Conservation (phyloP, 2,888 invertebrate genomes). For the Drosophila yooni region DNA sequence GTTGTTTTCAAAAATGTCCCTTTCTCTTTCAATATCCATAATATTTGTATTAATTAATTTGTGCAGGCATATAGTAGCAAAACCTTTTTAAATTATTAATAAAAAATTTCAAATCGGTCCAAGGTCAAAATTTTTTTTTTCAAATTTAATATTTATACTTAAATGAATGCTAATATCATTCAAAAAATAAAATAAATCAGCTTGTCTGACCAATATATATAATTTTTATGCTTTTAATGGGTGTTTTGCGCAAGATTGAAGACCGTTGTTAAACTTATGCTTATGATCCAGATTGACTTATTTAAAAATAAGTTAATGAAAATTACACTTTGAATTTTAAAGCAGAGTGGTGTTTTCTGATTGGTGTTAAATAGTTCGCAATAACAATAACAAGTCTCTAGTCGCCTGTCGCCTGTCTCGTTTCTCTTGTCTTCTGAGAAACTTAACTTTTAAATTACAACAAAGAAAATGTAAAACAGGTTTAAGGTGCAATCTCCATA, state of each 20-base stretch:
- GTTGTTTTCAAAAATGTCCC: neutral
- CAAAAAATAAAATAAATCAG: too few relatives aligned
- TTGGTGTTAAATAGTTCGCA: neutral
- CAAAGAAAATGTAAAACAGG: conserved; percentile 11
- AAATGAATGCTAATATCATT: too few relatives aligned
- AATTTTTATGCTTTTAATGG: too few relatives aligned
- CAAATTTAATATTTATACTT: too few relatives aligned
- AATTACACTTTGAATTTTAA: neutral
- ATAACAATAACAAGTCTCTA: conserved; percentile 36
- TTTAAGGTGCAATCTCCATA: conserved; percentile 59
- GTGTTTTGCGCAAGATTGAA: too few relatives aligned
- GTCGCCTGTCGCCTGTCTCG: conserved; percentile 11
- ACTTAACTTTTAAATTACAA: conserved; percentile 20
- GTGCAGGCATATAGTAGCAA: neutral
- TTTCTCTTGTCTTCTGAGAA: conserved; percentile 39
- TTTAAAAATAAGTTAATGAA: neutral
- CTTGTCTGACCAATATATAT: too few relatives aligned
- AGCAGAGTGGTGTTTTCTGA: neutral
- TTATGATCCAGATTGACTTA: neutral
- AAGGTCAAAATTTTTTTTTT: neutral
- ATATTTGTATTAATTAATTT: neutral
- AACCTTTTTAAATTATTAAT: neutral
- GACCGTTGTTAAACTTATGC: too few relatives aligned
- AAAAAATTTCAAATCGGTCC: neutral
- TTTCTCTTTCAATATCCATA: neutral